Conservation (phyloP, 2,888 invertebrate genomes). For the Lasioglossum morio region DNA sequence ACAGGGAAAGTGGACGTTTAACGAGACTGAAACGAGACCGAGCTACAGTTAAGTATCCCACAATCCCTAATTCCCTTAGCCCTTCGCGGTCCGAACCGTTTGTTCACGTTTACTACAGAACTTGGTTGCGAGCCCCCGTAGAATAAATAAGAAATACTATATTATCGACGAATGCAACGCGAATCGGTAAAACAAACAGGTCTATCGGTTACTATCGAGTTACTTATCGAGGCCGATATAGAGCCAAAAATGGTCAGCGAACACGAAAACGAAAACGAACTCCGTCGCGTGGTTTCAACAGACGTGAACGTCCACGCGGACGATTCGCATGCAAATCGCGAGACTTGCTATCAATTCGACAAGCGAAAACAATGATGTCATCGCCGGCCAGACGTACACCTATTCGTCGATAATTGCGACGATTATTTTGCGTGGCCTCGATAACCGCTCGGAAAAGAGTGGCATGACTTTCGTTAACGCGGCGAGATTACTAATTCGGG, state of each 20-base stretch:
- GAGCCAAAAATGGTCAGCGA: background rate
- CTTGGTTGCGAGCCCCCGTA: background rate
- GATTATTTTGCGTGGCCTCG: slow-evolving; percentile 19
- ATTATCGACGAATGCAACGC: background rate
- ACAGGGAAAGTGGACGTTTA: background rate
- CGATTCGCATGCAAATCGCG: slow-evolving; percentile 46
- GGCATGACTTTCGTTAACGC: background rate
- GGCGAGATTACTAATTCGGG: background rate
- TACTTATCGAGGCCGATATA: background rate
- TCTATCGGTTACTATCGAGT: background rate
- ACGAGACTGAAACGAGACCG: background rate
- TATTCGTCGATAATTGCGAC: slow-evolving; percentile 19
- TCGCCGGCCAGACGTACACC: background rate
- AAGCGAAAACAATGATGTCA: slow-evolving; percentile 46
- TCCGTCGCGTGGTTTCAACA: background rate
- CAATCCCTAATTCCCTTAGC: background rate
- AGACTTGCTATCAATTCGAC: slow-evolving; percentile 36
- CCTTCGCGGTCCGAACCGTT: background rate
- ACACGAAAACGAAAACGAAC: background rate
- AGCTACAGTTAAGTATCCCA: background rate
- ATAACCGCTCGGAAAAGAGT: background rate
- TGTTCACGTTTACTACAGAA: background rate
- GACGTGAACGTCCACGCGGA: background rate
- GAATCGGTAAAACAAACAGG: background rate
- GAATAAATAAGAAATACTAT: too few species aligned